Evolutionary conservation across 2,113 vertebrate genomes (phyloP).

Genomic region (Cairina moschata): DNA sequence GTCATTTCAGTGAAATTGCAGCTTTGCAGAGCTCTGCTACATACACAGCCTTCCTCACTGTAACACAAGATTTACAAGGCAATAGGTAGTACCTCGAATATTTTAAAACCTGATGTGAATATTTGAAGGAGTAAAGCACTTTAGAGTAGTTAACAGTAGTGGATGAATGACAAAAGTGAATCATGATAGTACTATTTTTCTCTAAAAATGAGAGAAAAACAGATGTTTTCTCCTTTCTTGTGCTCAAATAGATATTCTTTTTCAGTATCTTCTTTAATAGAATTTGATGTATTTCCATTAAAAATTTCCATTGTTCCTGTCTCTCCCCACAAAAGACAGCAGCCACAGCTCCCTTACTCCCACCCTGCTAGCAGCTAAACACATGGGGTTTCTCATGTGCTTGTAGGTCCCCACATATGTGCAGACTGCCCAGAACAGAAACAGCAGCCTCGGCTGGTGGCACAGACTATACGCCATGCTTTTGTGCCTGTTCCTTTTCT

Average conservation of each 20-base stretch:
- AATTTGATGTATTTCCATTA: neutral
- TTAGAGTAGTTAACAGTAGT: neutral
- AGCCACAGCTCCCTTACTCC: accelerated
- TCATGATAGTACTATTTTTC: neutral
- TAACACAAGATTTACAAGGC: slow-evolving; percentile 37
- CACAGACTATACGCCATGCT: neutral
- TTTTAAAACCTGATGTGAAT: neutral
- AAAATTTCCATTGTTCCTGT: neutral
- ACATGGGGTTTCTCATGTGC: neutral
- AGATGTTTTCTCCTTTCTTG: neutral
- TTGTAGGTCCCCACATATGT: neutral
- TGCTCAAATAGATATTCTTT: neutral
- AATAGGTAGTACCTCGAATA: neutral
- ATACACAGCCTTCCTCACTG: neutral
- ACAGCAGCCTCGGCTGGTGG: neutral
- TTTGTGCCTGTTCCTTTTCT: neutral
- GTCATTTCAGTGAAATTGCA: slow-evolving; percentile 54
- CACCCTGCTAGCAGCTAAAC: neutral
- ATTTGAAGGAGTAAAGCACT: neutral
- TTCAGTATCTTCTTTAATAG: neutral
- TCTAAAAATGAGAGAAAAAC: neutral
- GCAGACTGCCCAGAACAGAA: neutral
- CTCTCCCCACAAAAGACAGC: neutral
- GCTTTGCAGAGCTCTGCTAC: slow-evolving; percentile 12
- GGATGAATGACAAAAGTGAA: slow-evolving; percentile 7